Percentiles rank a stretch among this genome's conserved stretches.
These are phyloP conservation scores for Cephus rjabovi DNA, from an alignment of 2,888 invertebrate genomes.

Conservation along the genomic window DNA sequence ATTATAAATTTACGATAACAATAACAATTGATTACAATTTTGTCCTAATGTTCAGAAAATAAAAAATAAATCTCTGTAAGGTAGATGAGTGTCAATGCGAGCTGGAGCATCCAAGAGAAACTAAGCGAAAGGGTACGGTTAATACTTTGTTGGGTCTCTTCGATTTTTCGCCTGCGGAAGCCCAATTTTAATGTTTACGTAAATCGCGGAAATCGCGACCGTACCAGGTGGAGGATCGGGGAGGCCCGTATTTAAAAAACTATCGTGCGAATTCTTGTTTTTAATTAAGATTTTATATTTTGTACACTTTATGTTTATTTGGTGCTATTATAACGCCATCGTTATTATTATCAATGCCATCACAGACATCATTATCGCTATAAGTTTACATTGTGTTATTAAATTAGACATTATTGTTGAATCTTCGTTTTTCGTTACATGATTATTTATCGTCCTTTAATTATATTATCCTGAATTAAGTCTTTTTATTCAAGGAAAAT, in stretches of 20 bases:
- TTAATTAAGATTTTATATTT: conserved; percentile 22
- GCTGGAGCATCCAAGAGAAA: background rate
- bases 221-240: conserved; percentile 8
- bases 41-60: conserved; percentile 61
- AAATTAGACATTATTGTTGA: conserved; percentile 35
- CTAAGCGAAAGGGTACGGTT: background rate
- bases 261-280: conserved; percentile 9
- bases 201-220: background rate
- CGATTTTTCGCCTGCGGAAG: background rate
- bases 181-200: background rate
- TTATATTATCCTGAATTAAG: background rate
- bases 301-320: conserved; percentile 21
- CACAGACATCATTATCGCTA: conserved; percentile 24
- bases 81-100: conserved; percentile 9
- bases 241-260: background rate
- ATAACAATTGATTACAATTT: conserved; percentile 58
- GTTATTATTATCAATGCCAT: conserved; percentile 27
- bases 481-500: too few relatives aligned
- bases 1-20: conserved; percentile 58
- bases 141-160: background rate
- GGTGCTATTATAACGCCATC: conserved; percentile 13
- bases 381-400: conserved; percentile 37
- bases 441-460: background rate
- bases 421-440: background rate
- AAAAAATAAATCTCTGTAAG: conserved; percentile 54